Evolutionary conservation across 2,113 vertebrate species (phyloP), one percentile per base, ranked within the genome.

Genomic region (Amphilophus citrinellus): DNA sequence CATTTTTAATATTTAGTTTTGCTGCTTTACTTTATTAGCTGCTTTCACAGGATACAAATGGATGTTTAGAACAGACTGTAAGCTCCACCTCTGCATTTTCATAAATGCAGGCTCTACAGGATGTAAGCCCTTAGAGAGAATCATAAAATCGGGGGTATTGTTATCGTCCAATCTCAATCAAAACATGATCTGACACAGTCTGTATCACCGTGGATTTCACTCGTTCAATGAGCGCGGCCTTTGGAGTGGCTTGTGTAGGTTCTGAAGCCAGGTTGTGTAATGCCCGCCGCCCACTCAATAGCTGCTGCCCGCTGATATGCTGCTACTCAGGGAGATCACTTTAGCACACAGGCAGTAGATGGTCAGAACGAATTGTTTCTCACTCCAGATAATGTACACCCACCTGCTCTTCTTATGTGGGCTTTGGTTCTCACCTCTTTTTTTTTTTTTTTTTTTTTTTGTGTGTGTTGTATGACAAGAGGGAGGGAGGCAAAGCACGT

Each of bases 361-460:
- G 89, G 92, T 90, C 88, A 89, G 92, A 94, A 91, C 94, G 39
- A 91, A 94, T 91, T 89, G 91, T 91, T 91, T 90, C 88, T 93
- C 93, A 91, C 92, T 94, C 84, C 89, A 90, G 91, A 94, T 95
- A 94, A 95, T 93, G 87, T 91, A 94, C 94, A 91, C 95, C 95
- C 94, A 94, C 95, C 94, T 91, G 85, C 89, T 93, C 92, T 91
- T 90, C 88, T 92, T 89, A 86, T 87, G 92, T 91, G 88, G 92
- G 93, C 89, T 92, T 84, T 80, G 90, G 53, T 91, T 93, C 81
- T 88, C 90, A 85, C 92, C 89, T 92, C 84, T 77, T 89, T 85
- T 73, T 81, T 78, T 27, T 73, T 81, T 78, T 78, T 77, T 89
- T 85, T 73, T 81, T 78, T 27, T 73, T 81, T 78, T 39, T 39